These are phyloP conservation scores for Acromyrmex charruanus DNA, from an alignment of 1,140 invertebrate species.

Conservation along the genomic window DNA sequence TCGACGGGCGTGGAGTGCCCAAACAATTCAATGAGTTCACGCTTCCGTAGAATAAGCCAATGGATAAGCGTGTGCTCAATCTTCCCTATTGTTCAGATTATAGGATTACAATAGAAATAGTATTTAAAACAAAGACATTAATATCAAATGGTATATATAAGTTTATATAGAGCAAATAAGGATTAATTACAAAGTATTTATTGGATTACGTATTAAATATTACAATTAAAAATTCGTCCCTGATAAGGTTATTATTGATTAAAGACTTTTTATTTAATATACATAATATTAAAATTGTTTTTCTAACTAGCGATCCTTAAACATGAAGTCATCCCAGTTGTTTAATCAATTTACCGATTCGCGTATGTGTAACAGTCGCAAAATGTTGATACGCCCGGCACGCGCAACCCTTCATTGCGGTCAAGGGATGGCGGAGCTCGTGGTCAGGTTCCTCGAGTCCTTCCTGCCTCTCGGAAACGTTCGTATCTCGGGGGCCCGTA, in stretches of 20 bases:
- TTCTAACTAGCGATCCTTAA: neutral
- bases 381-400: conserved; percentile 63
- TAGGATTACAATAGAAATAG: neutral
- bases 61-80: conserved; percentile 12
- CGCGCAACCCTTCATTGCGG: conserved; percentile 69
- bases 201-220: neutral
- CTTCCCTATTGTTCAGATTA: neutral
- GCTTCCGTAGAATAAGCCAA: conserved; percentile 31
- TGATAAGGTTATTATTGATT: neutral
- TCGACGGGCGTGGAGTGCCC: neutral
- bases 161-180: neutral
- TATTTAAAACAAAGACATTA: neutral
- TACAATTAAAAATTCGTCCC: neutral
- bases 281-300: neutral
- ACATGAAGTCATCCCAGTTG: neutral
- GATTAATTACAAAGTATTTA: neutral
- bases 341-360: conserved; percentile 43
- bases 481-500: conserved; percentile 28
- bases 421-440: conserved; percentile 66
- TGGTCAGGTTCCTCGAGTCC: conserved; percentile 59
- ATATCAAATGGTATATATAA: neutral
- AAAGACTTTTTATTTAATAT: neutral
- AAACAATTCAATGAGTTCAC: conserved; percentile 50
- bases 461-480: conserved; percentile 19
- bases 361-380: conserved; percentile 42